Conservation (phyloP, 2,888 invertebrate genomes). For the Griposia aprilina region DNA sequence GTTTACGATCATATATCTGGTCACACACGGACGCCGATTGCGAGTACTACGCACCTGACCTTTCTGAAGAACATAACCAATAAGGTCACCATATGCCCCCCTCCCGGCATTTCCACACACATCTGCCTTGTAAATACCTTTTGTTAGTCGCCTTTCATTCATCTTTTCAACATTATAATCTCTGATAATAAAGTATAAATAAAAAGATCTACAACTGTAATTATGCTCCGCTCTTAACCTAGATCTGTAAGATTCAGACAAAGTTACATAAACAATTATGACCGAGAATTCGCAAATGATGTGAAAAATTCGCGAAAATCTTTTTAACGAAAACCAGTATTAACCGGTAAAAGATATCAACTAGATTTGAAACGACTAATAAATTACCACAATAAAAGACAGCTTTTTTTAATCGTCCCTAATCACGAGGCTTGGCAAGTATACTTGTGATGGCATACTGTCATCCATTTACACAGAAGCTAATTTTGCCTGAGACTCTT, state of each 20-base stretch:
- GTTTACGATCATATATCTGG: too few species aligned
- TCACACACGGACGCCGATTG: too few species aligned
- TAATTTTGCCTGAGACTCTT: not conserved
- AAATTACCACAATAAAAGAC: conserved; percentile 33
- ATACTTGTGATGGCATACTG: not conserved
- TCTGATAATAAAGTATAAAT: not conserved
- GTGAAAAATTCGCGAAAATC: conserved; percentile 2
- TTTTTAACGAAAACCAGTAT: conserved; percentile 16
- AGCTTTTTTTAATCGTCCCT: conserved; percentile 2
- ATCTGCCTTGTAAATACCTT: too few species aligned
- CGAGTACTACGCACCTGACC: too few species aligned
- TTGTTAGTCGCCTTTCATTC: too few species aligned
- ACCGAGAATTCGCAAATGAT: conserved; percentile 6
- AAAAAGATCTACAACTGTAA: not conserved
- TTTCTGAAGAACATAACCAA: too few species aligned
- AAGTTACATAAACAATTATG: conserved; percentile 13
- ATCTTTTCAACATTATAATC: not conserved
- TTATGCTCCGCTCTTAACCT: not conserved
- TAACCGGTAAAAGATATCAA: conserved; percentile 4
- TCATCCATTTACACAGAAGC: not conserved
- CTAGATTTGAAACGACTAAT: conserved; percentile 11
- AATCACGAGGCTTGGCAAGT: conserved; percentile 31
- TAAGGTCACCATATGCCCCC: too few species aligned
- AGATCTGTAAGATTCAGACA: not conserved
- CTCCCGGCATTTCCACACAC: too few species aligned